These are phyloP conservation scores for Polypedilum pembai DNA, from an alignment of 1,140 invertebrate species.

Conservation along the genomic window DNA sequence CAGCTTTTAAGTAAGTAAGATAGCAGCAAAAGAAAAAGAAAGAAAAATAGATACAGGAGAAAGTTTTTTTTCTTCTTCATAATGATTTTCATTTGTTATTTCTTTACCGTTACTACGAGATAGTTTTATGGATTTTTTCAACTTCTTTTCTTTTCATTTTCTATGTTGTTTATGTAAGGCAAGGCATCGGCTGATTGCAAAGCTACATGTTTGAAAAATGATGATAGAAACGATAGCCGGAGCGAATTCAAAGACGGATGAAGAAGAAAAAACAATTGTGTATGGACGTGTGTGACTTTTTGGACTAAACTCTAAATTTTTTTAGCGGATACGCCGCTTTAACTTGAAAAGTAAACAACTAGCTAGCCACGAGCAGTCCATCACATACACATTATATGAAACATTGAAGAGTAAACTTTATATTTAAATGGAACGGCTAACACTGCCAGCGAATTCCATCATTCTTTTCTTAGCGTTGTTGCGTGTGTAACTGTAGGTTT, in stretches of 20 bases:
- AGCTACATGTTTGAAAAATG: constrained; percentile 3
- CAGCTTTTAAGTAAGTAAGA: background rate
- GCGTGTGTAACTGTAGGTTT: no score
- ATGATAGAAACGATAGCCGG: background rate
- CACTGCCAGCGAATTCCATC: no score
- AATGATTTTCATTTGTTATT: constrained; percentile 27
- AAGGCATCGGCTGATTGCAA: constrained; percentile 7
- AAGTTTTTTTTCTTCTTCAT: constrained; percentile 25
- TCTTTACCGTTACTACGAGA: constrained; percentile 27
- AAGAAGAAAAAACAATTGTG: background rate
- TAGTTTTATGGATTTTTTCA: constrained; percentile 11
- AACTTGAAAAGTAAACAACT: no score
- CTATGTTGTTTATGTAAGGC: constrained; percentile 17
- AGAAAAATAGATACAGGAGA: constrained; percentile 20
- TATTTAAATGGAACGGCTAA: no score
- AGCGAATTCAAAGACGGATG: background rate
- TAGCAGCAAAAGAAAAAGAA: background rate
- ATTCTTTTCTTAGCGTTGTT: no score
- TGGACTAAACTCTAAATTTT: no score
- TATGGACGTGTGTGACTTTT: no score
- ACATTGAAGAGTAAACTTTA: no score
- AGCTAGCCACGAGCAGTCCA: no score
- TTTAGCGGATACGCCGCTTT: no score
- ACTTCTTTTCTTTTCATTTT: background rate
- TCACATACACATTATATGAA: no score